phyloP scores from a whole-genome alignment of 2,113 vertebrate species.

The Callocephalon fimbriatum region DNA sequence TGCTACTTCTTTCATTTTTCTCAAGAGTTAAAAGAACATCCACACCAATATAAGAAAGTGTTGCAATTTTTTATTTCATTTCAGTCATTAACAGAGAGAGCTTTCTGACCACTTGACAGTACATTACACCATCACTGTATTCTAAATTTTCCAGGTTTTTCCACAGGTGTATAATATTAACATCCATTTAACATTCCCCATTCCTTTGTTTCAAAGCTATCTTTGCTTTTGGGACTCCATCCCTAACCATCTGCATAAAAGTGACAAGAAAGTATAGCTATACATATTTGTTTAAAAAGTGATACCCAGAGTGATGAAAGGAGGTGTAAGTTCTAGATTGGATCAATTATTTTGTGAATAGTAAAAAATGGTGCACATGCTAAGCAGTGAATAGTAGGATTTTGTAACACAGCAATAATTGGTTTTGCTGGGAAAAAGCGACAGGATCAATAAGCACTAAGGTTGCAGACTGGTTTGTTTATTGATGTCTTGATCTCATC shows the following conservation, averaged over 20 bases:
- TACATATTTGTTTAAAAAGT: neutral
- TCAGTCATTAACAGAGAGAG: neutral
- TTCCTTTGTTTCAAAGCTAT: neutral
- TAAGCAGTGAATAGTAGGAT: constrained; percentile 1
- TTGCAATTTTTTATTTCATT: neutral
- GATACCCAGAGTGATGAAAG: neutral
- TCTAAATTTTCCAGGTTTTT: neutral
- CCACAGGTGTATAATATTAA: neutral
- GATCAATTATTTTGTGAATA: neutral
- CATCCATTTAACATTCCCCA: neutral
- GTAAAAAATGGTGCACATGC: neutral
- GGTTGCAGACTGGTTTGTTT: constrained; percentile 21
- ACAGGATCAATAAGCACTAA: constrained; percentile 57
- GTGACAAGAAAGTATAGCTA: neutral
- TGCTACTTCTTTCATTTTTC: neutral
- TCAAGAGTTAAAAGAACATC: neutral
- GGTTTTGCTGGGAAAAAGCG: constrained; percentile 36
- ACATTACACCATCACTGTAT: neutral
- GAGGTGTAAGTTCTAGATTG: neutral
- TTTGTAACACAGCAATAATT: constrained; percentile 48
- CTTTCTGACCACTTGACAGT: neutral
- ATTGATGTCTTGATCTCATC: constrained; percentile 35
- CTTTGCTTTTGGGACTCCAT: neutral
- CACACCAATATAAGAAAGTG: neutral
- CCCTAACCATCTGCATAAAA: neutral